Conservation (phyloP, 2,888 invertebrate genomes). For the Glyphotaelius pellucidus region DNA sequence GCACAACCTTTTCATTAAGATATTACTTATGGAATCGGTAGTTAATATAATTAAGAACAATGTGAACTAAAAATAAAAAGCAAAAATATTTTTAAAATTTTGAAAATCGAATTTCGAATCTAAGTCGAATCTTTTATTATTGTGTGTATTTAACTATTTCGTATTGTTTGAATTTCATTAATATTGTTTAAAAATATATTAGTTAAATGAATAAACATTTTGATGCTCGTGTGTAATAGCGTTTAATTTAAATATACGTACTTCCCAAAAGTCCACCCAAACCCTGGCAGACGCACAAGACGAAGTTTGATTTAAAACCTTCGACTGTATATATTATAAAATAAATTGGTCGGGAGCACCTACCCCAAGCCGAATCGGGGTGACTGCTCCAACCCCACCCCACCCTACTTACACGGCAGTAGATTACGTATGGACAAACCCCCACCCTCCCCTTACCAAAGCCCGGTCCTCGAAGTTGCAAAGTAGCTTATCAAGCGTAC, state of each 20-base stretch:
- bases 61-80: no score
- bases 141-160: neutral
- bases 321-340: constrained; percentile 54
- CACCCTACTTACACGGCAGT: neutral
- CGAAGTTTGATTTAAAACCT: constrained; percentile 51
- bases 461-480: neutral
- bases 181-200: neutral
- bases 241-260: neutral
- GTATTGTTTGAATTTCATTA: neutral
- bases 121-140: neutral
- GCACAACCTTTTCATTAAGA: no score
- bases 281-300: neutral
- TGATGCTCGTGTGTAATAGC: no score
- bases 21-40: no score
- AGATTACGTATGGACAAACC: neutral
- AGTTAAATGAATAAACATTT: no score
- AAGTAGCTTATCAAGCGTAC: constrained; percentile 48
- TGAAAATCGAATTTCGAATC: no score
- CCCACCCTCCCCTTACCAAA: neutral
- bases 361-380: constrained; percentile 25
- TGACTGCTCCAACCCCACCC: neutral
- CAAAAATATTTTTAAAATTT: no score
- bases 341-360: constrained; percentile 47
- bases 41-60: no score
- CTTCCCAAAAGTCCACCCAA: constrained; percentile 11